phyloP scores from a whole-genome alignment of 2,797 vertebrate genomes.

The Apodemus agrarius region DNA sequence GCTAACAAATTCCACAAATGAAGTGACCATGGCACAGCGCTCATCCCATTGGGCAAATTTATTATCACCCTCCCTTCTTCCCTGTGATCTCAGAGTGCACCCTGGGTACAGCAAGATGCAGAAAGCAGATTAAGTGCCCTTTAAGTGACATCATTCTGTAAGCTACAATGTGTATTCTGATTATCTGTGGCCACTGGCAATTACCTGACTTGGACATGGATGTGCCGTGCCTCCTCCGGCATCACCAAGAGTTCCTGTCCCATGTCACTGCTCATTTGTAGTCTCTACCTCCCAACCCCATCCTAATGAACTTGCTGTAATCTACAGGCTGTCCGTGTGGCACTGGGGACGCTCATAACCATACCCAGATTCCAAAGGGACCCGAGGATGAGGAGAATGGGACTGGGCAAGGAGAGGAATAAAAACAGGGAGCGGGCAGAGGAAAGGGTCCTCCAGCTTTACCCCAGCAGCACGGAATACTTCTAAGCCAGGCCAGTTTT shows the following conservation, averaged over 20 bases:
- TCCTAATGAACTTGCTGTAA: background rate
- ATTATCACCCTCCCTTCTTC: too few relatives aligned
- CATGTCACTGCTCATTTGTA: fast-evolving
- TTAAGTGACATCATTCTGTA: background rate
- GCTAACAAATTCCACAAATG: background rate
- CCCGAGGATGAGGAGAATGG: background rate
- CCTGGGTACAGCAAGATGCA: background rate
- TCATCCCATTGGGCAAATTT: background rate
- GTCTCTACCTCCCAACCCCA: fast-evolving
- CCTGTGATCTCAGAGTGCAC: background rate
- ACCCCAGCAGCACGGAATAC: background rate
- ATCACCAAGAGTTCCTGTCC: background rate
- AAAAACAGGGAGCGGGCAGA: background rate
- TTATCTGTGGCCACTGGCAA: background rate
- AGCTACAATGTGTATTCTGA: fast-evolving
- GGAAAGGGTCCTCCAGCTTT: too few relatives aligned
- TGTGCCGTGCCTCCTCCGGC: fast-evolving
- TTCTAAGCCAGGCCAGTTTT: background rate
- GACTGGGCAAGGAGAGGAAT: too few relatives aligned
- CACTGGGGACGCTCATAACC: background rate
- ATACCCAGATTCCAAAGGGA: background rate
- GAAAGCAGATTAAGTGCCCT: background rate
- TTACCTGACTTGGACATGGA: background rate
- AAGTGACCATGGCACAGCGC: background rate
- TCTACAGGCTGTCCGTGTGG: fast-evolving